phyloP scores from a whole-genome alignment of 2,113 vertebrate genomes.

The Proterorhinus semilunaris region DNA sequence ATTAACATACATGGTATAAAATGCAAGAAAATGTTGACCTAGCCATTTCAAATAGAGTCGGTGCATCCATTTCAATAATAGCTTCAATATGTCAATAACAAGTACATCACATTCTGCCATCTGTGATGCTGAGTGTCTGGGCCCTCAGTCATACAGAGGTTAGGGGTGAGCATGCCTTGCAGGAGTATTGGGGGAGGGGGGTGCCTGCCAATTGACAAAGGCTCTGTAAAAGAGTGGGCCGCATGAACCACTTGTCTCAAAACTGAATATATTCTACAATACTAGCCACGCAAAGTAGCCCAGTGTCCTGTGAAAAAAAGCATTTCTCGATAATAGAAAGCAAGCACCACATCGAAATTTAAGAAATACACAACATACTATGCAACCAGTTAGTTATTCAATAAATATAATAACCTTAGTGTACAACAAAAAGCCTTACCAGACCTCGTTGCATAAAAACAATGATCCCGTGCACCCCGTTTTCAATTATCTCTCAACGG shows the following conservation, averaged over 20 bases:
- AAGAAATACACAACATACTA: constrained; percentile 11
- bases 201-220: constrained; percentile 76
- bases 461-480: constrained; percentile 19
- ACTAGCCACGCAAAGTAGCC: background rate
- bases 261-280: background rate
- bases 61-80: background rate
- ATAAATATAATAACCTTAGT: constrained; percentile 2
- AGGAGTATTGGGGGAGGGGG: constrained; percentile 77
- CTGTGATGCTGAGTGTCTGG: constrained; percentile 45
- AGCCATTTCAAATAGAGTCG: background rate
- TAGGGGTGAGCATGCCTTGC: constrained; percentile 67
- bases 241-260: constrained; percentile 28
- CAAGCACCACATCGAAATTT: constrained; percentile 18
- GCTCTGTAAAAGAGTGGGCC: constrained; percentile 74
- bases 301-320: constrained; percentile 8
- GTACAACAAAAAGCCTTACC: constrained; percentile 1
- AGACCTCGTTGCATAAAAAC: background rate
- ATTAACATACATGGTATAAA: background rate
- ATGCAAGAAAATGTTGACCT: too few relatives aligned
- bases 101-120: background rate
- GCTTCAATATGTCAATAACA: background rate
- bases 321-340: constrained; percentile 5
- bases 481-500: background rate
- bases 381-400: constrained; percentile 10
- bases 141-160: constrained; percentile 51